Percentiles rank a stretch among this genome's conserved stretches.
Conservation (phyloP, 2,113 vertebrate species). For the Lepus timidus region DNA sequence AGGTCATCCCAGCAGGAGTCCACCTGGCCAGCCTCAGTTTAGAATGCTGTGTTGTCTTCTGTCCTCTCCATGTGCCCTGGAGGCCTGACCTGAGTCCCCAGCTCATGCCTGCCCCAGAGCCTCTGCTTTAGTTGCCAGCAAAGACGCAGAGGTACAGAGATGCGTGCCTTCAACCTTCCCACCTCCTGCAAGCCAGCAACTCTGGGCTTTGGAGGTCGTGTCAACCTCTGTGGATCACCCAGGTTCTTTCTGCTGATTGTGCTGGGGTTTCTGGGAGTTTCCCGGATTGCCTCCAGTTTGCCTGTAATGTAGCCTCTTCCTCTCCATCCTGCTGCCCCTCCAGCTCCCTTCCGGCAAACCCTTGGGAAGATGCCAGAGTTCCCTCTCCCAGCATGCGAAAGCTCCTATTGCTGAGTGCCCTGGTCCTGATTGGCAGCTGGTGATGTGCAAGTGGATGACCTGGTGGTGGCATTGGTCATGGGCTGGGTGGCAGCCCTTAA, state of each 20-base stretch:
- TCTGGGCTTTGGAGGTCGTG: constrained; percentile 52
- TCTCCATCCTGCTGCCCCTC: constrained; percentile 66
- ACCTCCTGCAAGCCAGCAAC: constrained; percentile 9
- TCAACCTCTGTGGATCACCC: constrained; percentile 40
- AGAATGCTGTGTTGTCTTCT: not conserved
- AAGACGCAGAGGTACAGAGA: constrained; percentile 22
- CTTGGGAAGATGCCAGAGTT: constrained; percentile 76
- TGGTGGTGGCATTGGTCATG: not conserved
- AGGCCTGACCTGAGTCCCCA: not conserved
- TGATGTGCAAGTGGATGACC: not conserved
- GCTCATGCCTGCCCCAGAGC: rapidly evolving
- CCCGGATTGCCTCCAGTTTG: constrained; percentile 73
- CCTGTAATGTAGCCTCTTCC: constrained; percentile 74
- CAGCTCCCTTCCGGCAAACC: constrained; percentile 82
- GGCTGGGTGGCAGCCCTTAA: not conserved
- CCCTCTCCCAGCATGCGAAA: constrained; percentile 69
- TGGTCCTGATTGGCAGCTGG: constrained; percentile 33
- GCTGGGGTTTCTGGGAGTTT: constrained; percentile 84
- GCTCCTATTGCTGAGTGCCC: constrained; percentile 3
- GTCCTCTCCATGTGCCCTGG: not conserved
- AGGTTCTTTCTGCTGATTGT: constrained; percentile 20
- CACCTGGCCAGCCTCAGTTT: not conserved
- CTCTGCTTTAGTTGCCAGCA: not conserved
- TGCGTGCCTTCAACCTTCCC: not conserved
- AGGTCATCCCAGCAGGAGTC: not conserved